phyloP scores from a whole-genome alignment of 2,113 vertebrate genomes.

The Corythaeola cristata region DNA sequence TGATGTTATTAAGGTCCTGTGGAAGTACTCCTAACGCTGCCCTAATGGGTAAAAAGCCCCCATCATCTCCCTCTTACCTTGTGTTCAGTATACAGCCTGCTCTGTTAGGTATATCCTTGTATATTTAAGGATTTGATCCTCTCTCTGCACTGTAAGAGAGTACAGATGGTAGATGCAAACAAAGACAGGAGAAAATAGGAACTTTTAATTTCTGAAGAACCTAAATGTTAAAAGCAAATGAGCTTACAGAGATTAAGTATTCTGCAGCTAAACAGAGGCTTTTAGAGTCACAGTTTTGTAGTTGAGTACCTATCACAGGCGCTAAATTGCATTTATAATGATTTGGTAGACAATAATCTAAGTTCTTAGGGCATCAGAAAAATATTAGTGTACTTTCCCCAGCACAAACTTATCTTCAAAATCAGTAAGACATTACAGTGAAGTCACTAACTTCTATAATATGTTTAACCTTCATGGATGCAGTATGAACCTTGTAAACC shows the following conservation, averaged over 20 bases:
- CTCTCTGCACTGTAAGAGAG: not conserved
- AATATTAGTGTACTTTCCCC: not conserved
- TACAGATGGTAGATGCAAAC: not conserved
- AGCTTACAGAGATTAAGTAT: not conserved
- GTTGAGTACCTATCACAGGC: not conserved
- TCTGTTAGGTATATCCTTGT: not conserved
- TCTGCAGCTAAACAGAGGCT: not conserved
- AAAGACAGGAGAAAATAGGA: not conserved
- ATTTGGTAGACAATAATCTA: not conserved
- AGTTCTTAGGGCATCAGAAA: not conserved
- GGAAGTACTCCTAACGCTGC: not conserved
- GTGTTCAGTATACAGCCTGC: not conserved
- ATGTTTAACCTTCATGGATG: not conserved
- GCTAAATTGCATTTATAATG: not conserved
- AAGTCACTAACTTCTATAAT: not conserved
- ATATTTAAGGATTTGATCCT: not conserved
- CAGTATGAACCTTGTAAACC: not conserved
- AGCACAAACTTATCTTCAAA: not conserved
- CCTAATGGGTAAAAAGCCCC: not conserved
- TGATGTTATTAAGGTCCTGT: not conserved
- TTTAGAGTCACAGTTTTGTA: not conserved
- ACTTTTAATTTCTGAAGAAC: not conserved
- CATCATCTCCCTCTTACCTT: not conserved
- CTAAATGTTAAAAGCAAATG: not conserved
- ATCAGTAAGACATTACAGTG: not conserved